Base-by-base conservation (phyloP, 2,888 invertebrate species). In the Ophion obscuratus region DNA sequence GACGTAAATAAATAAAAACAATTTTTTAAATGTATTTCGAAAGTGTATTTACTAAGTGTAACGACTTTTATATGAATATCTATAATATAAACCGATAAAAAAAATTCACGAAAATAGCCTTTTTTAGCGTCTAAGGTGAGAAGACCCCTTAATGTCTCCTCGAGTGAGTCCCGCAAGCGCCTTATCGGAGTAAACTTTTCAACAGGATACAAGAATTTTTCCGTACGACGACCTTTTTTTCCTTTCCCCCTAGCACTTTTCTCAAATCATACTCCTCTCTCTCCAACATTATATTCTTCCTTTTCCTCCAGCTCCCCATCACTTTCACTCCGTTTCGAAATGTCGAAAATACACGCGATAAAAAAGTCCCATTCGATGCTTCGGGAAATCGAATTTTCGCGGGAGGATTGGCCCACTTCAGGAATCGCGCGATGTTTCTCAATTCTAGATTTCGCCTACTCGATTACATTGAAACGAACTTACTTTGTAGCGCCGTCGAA, bases 111-210 rank as follows among this genome's bases (percentile, higher is more conserved):
- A 24, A 24, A 24, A 24, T 24, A 24, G 24, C 2, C 24, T 24
- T 24, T 24, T 24, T 24, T 24, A 24, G 24, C 24, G 24, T 24
- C 24, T 24, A 24, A 24, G 24, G 31, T 31, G 31, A 31, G 31
- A 31, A 31, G 31, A 31, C 31, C 3, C 31, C 68, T 74, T 82
- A 82, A 79, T 85, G 82, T 74, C 82, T 70, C 44, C 36, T 53
- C 57, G 53, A 79, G 78, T 85, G 74, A 64, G 57, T 57, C 78
- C 53, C 78, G 62, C 53, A 53, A 68, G 67, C 75, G 67, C 71
- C 75, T 83, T 83, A 76, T 83, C 79, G 64, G 17, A 68, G 11
- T 77, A 83, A 85, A 75, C 53, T 47, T 85, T 82, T 79, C 68
- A 79, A 40, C 83, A 53, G 20, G 11, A 68, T 73, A 36, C 24